Evolutionary conservation across 1,140 invertebrate genomes (phyloP), one percentile per base, ranked within the genome.

Genomic region (Megalopta genalis): DNA sequence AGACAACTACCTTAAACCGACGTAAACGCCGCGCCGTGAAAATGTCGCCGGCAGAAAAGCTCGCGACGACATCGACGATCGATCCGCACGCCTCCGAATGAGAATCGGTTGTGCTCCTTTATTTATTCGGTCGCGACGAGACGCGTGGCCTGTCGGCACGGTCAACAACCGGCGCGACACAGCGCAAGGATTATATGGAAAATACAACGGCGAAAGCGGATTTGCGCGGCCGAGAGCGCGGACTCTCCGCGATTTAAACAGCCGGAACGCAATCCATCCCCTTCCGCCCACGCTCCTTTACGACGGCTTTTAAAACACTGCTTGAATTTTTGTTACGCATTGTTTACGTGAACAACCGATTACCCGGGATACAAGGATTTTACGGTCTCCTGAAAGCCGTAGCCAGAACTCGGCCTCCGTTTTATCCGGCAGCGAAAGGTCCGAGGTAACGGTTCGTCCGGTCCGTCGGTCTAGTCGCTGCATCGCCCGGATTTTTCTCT

Each of bases 41-140:
- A 78, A 81, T 57, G 67, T 68, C 77, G 59, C n/a, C 23, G 46
- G 69, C 52, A 69, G 63, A 75, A 70, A 74, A 78, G 66, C 46
- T 16, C 18, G 8, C 16, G 46, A 68, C 37, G 27, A 27, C 54
- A 66, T 77, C 46, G 49, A 71, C 77, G 75, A 82, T 42, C 65
- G 59, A 78, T 77, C 42, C 66, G 69, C 57, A 73, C 69, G 16
- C 18, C 23, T 37, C 21, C 21, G 54, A 16, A 52, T 21, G 54
- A n/a, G n/a, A 57, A 57, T 57, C 54, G 54, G 18, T 57, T 57
- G n/a, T 57, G 21, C 21, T n/a, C 1, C 27, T 62, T 37, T 25
- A 23, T 42, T 49, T 25, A 12, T 57, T 57, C 10, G n/a, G 12
- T 14, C 9, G 10, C 25, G 25, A 42, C 37, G 37, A 7, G 32